phyloP scores from a whole-genome alignment of 2,888 invertebrate species.

The Monopis laevigella region DNA sequence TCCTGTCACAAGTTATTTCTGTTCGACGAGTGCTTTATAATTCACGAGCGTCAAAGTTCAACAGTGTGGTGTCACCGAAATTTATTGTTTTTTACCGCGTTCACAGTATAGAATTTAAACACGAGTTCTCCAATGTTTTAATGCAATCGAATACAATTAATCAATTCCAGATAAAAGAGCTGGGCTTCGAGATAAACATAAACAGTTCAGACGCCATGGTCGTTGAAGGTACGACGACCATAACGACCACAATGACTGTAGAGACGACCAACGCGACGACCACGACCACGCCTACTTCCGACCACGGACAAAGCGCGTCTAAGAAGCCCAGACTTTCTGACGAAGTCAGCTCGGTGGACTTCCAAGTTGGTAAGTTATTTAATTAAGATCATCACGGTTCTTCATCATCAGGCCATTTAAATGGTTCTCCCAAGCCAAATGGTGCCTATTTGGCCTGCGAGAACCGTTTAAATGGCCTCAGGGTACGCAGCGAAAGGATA shows the following conservation, averaged over 20 bases:
- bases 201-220: constrained; percentile 30
- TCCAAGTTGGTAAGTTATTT: constrained; percentile 42
- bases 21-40: too few species aligned
- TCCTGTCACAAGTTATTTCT: too few species aligned
- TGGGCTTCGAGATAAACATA: constrained; percentile 66
- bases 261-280: constrained; percentile 18
- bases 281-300: constrained; percentile 18
- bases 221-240: constrained; percentile 35
- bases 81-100: too few species aligned
- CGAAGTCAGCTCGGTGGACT: constrained; percentile 36
- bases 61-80: too few species aligned
- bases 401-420: too few species aligned
- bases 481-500: too few species aligned
- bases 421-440: too few species aligned
- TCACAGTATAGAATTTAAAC: too few species aligned
- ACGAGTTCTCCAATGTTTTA: constrained; percentile 1
- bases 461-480: too few species aligned
- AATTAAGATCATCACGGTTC: too few species aligned
- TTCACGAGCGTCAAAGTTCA: too few species aligned
- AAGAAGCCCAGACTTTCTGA: constrained; percentile 45
- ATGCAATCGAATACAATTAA: neutral
- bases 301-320: constrained; percentile 19
- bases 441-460: too few species aligned
- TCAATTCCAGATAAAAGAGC: constrained; percentile 65
- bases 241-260: constrained; percentile 32